These are phyloP conservation scores for Calidris pugnax DNA, from an alignment of 2,113 vertebrate genomes.

Conservation along the genomic window DNA sequence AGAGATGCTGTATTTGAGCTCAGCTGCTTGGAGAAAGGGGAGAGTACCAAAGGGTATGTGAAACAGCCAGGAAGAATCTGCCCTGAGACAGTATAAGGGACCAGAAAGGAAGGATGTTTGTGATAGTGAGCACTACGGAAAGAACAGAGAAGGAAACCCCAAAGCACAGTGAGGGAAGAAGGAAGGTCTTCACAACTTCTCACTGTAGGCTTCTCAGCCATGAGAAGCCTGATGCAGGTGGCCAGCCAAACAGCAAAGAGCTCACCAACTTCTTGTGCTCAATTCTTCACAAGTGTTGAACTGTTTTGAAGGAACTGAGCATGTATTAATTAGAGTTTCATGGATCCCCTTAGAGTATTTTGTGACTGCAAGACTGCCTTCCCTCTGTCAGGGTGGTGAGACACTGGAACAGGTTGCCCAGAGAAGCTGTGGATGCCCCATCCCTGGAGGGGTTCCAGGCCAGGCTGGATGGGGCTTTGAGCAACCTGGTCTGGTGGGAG, in stretches of 20 bases:
- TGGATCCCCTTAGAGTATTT: not conserved
- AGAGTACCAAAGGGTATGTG: not conserved
- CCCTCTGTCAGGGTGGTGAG: not conserved
- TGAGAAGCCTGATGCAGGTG: not conserved
- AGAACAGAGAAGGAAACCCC: not conserved
- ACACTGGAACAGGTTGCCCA: too few relatives aligned
- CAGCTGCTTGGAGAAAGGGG: not conserved
- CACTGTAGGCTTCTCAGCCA: not conserved
- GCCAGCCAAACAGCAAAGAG: not conserved
- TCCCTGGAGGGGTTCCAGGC: too few relatives aligned
- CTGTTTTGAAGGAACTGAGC: not conserved
- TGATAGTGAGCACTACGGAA: not conserved
- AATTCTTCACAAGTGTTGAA: not conserved
- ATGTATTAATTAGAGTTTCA: not conserved
- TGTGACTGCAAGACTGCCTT: not conserved
- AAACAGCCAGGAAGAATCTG: not conserved
- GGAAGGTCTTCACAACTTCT: not conserved
- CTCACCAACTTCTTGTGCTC: not conserved
- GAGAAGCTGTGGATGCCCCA: too few relatives aligned
- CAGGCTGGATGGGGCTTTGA: too few relatives aligned
- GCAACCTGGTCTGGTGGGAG: too few relatives aligned
- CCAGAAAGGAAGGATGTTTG: not conserved
- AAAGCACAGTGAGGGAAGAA: not conserved
- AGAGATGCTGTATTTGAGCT: not conserved
- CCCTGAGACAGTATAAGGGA: not conserved